A percentile compares a stretch with the other conserved stretches of the same genome.
Evolutionary conservation across 2,113 vertebrate genomes (phyloP).

Genomic region (Nesogale talazaci): DNA sequence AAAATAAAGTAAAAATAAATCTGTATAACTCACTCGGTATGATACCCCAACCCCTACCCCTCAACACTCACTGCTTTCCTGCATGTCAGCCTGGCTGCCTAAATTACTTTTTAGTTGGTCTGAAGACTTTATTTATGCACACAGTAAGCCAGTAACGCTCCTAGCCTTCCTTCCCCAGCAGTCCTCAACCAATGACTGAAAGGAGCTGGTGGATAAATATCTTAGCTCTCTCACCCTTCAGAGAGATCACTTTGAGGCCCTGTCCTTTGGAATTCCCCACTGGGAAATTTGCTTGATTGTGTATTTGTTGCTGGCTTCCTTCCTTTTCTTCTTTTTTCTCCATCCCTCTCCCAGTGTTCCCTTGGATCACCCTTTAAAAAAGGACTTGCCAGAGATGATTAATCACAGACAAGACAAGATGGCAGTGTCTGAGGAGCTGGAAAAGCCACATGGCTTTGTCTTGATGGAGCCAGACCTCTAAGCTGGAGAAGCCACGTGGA

Average conservation of each 20-base stretch:
- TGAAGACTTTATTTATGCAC: not conserved
- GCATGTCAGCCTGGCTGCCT: not conserved
- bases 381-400: too few species aligned
- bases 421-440: too few species aligned
- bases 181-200: not conserved
- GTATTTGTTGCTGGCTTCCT: not conserved
- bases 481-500: too few species aligned
- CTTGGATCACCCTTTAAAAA: not conserved
- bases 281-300: not conserved
- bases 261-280: not conserved
- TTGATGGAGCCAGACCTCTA: too few species aligned
- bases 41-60: not conserved
- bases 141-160: not conserved
- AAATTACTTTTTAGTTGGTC: conserved; percentile 18
- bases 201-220: not conserved
- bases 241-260: not conserved
- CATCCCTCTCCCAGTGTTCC: not conserved
- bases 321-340: not conserved
- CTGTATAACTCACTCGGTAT: not conserved
- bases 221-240: not conserved
- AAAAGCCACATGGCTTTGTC: too few species aligned
- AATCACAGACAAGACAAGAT: too few species aligned
- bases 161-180: not conserved
- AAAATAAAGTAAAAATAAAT: conserved; percentile 52
- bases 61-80: not conserved